phyloP scores from a whole-genome alignment of 2,888 invertebrate species.

The Merodon equestris region DNA sequence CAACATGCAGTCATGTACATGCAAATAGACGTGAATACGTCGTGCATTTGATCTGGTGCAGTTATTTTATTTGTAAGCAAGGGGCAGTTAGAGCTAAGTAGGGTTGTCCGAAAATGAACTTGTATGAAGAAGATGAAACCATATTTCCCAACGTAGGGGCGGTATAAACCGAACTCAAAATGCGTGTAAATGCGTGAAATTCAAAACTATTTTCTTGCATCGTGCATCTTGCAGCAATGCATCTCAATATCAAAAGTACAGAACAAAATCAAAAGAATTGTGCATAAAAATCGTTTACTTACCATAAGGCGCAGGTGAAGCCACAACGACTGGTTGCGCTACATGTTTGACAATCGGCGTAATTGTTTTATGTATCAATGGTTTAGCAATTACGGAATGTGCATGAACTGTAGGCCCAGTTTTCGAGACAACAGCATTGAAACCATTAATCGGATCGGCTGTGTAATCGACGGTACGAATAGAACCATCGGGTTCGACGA shows the following conservation, averaged over 20 bases:
- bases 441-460: slow-evolving; percentile 77
- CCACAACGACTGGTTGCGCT: slow-evolving; percentile 73
- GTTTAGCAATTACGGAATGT: slow-evolving; percentile 75
- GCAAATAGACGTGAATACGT: slow-evolving; percentile 19
- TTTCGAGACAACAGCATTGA: slow-evolving; percentile 78
- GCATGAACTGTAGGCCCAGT: slow-evolving; percentile 78
- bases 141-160: too few relatives aligned
- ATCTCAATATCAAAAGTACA: background rate
- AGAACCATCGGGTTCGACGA: slow-evolving; percentile 79
- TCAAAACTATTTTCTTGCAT: too few relatives aligned
- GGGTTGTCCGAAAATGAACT: too few relatives aligned
- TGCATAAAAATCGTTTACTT: slow-evolving; percentile 68
- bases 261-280: slow-evolving; percentile 13
- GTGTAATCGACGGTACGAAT: slow-evolving; percentile 79
- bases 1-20: background rate
- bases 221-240: too few relatives aligned
- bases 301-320: slow-evolving; percentile 77
- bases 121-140: too few relatives aligned
- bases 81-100: too few relatives aligned
- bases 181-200: too few relatives aligned
- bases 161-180: too few relatives aligned
- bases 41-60: slow-evolving; percentile 5
- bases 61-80: too few relatives aligned
- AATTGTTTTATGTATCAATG: slow-evolving; percentile 74
- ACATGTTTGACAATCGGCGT: slow-evolving; percentile 75